Percentiles rank a stretch among this genome's conserved stretches.
Evolutionary conservation across 2,888 invertebrate species (phyloP).

Genomic region (Dicyrtoma fusca): DNA sequence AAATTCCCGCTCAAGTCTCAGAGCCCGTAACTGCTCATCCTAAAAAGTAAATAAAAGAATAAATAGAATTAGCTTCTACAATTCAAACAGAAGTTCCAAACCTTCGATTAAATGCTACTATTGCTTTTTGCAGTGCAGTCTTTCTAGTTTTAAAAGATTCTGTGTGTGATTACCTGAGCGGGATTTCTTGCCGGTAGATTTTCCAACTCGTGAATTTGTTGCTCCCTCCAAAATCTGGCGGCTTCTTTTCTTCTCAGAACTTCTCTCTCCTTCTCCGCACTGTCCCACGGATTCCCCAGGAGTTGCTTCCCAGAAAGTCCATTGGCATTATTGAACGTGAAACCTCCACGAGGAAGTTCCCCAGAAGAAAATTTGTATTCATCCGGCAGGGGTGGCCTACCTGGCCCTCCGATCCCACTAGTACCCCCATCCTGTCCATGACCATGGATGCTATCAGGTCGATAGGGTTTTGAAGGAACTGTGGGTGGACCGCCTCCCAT

Average conservation of each 20-base stretch:
- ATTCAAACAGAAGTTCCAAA: background rate
- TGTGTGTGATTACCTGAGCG: slow-evolving; percentile 68
- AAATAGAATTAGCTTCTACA: background rate
- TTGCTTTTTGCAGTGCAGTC: background rate
- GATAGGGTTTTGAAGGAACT: slow-evolving; percentile 56
- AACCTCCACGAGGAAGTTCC: slow-evolving; percentile 67
- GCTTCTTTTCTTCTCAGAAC: slow-evolving; percentile 70
- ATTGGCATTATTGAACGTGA: slow-evolving; percentile 46
- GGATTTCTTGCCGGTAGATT: slow-evolving; percentile 70
- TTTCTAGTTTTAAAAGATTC: background rate
- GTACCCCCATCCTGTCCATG: slow-evolving; percentile 4
- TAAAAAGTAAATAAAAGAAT: slow-evolving; percentile 21
- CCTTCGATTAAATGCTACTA: background rate
- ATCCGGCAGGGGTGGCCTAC: slow-evolving; percentile 61
- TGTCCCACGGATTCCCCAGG: slow-evolving; percentile 81
- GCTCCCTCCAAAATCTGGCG: slow-evolving; percentile 79
- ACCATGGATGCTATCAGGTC: slow-evolving; percentile 44
- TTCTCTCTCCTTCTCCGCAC: slow-evolving; percentile 83
- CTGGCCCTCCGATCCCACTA: slow-evolving; percentile 57
- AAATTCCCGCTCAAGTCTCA: slow-evolving; percentile 91
- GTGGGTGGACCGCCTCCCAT: slow-evolving; percentile 45
- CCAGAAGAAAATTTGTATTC: slow-evolving; percentile 66
- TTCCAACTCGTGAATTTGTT: slow-evolving; percentile 80
- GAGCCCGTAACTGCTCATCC: slow-evolving; percentile 83
- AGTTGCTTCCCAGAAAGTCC: slow-evolving; percentile 49